Base-by-base conservation (phyloP, 2,113 vertebrate species). In the Maccullochella peelii region DNA sequence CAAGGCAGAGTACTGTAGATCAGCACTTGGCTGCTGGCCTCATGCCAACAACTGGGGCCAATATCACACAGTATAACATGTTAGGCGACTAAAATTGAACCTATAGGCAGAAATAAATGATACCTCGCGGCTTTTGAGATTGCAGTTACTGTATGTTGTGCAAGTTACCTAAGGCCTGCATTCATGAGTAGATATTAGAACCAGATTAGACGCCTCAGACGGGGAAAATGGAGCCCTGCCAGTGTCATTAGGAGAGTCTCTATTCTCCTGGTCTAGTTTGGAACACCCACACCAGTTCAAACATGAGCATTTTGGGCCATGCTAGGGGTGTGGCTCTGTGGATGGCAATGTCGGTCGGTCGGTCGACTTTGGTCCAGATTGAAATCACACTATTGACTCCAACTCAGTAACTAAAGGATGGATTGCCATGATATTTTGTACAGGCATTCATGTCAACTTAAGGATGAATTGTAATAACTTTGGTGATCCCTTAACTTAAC, bases 21-120 rank as follows among this genome's bases (percentile, higher is more conserved):
- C 62, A 63, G 68, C 62, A 78, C 69, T 81, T 49, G 69, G 55
- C 55, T 69, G 36, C 67, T 87, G 81, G 77, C 42, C 38, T 63
- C 23, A 30, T 33, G 58, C 82, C 77, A 73, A 4, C 18, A 25
- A 49, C 68, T 68, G 73, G 44, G 77, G 49, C 73, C 77, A 76
- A 49, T 55, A 77, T 59, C 6, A 30, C 55, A n/a, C 44, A 71
- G 50, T 58, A 2, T n/a, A 55, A 57, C 54, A 59, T 6, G n/a
- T 49, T 36, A 44, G 23, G 21, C 70, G 36, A 18, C 18, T 67
- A 15, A 62, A 50, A 69, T 21, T 65, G 2, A 59, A 52, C 54
- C 49, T 66, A n/a, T 21, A 50, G 61, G 58, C 27, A 55, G 30
- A 33, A 70, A 44, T 54, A 25, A 44, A 36, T 70, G 16, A 40